Evolutionary conservation across 2,888 invertebrate species (phyloP), one percentile per base, ranked within the genome.

Genomic region (Omphaloscelis lunosa): DNA sequence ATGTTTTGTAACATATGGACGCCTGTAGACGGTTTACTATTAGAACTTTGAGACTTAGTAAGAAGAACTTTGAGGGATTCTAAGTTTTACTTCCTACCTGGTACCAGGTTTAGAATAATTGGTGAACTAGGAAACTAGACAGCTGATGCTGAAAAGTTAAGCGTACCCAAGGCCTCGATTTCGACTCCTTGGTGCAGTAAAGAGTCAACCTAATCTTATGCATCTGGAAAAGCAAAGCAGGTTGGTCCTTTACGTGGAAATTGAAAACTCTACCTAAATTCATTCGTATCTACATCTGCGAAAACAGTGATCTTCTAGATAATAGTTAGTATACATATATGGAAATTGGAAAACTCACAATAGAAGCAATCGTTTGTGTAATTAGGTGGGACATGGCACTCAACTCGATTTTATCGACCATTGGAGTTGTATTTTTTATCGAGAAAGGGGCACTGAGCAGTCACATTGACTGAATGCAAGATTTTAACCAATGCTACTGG

Each of bases 1-100:
- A 77, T 83, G 23, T 83, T 80, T 83, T 61, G 59, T 61, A 65
- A 80, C 63, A 29, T 82, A 82, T n/a, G 62, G 48, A 66, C 1
- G 39, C 2, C 8, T n/a, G 15, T 23, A 27, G 51, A 45, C 17
- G n/a, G n/a, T 20, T 15, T 67, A 41, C 27, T 2, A 20, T 45
- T 29, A 9, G 2, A 41, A 66, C 20, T 79, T 59, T 23, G 5
- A 59, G 6, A 62, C 0, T 74, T 11, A 8, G 17, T 7, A 56
- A n/a, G 65, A 15, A 41, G 23, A 73, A 58, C 5, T 45, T 81
- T 34, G 15, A 12, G 2, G 27, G 51, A 27, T 51, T 74, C 23
- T 41, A 34, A 39, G 29, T n/a, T 48, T n/a, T 1, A 27, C 27
- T n/a, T 48, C 5, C 20, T n/a, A 59, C n/a, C 8, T 59, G 23